Evolutionary conservation across 2,888 invertebrate species (phyloP).

Genomic region (Automeris io): DNA sequence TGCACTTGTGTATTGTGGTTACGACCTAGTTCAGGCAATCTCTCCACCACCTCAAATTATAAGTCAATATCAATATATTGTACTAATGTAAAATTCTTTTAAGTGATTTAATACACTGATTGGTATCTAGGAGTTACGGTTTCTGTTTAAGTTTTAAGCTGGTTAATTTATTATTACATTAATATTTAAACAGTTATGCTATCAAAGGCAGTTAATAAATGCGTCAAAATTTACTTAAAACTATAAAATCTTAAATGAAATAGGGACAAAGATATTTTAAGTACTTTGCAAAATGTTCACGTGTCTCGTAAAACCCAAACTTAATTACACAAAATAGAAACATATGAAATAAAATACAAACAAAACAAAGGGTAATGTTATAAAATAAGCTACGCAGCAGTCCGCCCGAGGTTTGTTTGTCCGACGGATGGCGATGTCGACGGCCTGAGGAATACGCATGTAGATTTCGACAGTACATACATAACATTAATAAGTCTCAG

Average conservation of each 20-base stretch:
- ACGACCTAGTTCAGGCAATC: no score
- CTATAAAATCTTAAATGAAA: not conserved
- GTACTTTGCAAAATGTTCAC: slow-evolving; percentile 2
- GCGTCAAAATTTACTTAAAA: no score
- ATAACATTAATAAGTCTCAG: slow-evolving; percentile 6
- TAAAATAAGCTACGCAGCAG: slow-evolving; percentile 5
- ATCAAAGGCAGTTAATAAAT: no score
- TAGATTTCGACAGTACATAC: slow-evolving; percentile 8
- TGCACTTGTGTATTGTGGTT: no score
- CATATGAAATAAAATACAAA: slow-evolving; percentile 7
- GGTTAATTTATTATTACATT: no score
- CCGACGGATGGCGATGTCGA: slow-evolving; percentile 22
- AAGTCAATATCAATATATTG: no score
- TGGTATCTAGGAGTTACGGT: no score
- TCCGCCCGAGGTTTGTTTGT: slow-evolving; percentile 11
- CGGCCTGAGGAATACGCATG: slow-evolving; percentile 20
- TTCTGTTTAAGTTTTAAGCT: no score
- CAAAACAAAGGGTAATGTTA: slow-evolving; percentile 8
- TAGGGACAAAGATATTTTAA: slow-evolving; percentile 5
- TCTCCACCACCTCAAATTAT: no score
- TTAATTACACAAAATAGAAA: slow-evolving; percentile 9
- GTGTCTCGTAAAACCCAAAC: slow-evolving; percentile 8
- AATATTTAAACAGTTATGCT: no score
- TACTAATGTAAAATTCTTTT: no score
- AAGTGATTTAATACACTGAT: no score